Percentiles rank a stretch among this genome's conserved stretches.
These are phyloP conservation scores for Diaperis boleti DNA, from an alignment of 2,888 invertebrate genomes.

Conservation along the genomic window DNA sequence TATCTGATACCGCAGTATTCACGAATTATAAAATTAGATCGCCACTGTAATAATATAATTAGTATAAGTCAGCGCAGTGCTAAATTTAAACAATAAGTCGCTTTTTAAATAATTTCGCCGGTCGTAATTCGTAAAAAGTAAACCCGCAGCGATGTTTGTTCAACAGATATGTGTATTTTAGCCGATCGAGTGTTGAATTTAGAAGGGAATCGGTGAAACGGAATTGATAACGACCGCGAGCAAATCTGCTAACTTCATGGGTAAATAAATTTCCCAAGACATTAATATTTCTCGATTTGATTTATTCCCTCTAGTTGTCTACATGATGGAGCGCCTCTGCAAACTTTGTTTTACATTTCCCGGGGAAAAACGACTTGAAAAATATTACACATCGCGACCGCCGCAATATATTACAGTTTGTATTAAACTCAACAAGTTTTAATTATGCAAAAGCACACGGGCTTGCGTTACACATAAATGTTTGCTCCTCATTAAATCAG, in stretches of 20 bases:
- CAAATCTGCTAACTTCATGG: constrained; percentile 42
- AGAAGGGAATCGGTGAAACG: constrained; percentile 37
- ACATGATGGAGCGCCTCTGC: constrained; percentile 24
- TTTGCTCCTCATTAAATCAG: neutral
- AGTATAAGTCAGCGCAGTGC: no score
- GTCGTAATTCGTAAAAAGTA: constrained; percentile 41
- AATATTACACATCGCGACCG: constrained; percentile 6
- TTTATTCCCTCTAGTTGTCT: constrained; percentile 34
- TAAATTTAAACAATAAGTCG: constrained; percentile 35
- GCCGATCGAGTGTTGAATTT: constrained; percentile 41
- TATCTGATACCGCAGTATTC: no score
- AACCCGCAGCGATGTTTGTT: constrained; percentile 37
- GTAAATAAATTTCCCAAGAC: constrained; percentile 42
- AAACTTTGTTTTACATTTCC: constrained; percentile 29
- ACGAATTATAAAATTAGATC: no score
- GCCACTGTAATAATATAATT: no score
- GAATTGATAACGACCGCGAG: constrained; percentile 41
- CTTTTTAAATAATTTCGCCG: constrained; percentile 31
- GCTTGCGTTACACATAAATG: neutral
- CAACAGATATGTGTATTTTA: constrained; percentile 40
- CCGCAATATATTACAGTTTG: constrained; percentile 11
- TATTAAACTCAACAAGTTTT: constrained; percentile 14
- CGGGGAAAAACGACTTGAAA: constrained; percentile 17
- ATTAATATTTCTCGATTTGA: constrained; percentile 42
- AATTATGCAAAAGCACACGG: constrained; percentile 6